Base-by-base conservation (phyloP, 2,113 vertebrate species). In the Eonycteris spelaea region DNA sequence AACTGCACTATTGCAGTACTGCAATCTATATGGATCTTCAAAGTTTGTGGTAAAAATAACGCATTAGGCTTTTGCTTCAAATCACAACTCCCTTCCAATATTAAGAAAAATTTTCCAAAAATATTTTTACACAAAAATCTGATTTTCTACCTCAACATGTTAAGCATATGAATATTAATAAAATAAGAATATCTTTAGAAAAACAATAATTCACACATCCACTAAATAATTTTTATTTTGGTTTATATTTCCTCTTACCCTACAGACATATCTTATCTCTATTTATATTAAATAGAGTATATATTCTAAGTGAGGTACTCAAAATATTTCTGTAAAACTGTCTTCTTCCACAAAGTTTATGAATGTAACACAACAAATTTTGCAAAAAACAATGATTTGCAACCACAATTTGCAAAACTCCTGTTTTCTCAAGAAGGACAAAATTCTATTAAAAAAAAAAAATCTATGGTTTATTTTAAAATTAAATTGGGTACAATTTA, bases 391-490 rank as follows among this genome's bases (percentile, higher is more conserved):
- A 67, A 3, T 95, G 59, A 95, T 90, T 48, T 63, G 2, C 7
- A 78, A 35, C 8, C 11, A 87, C 12, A 16, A 89, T 93, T 85
- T 67, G 2, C 14, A 93, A 63, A 30, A 33, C 0, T 65, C 21
- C 57, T 59, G 5, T 71, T 95, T 92, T 94, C 59, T 79, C 48
- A 92, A 87, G 24, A 5, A 38, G 33, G 16, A 18, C 55, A 77
- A 87, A 89, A 80, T 91, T 91, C 51, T 67, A 51, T n/a, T n/a
- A n/a, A n/a, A n/a, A 90, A 78, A 90, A 7, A 93, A 86, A 26
- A 43, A 38, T 28, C 43, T 87, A 43, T 0, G 51, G 45, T 84
- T 67, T 80, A 86, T 65, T 89, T 91, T 89, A 61, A 93, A 97
- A 73, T 51, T 86, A 90, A 95, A 86, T 3, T 21, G 15, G 78